phyloP scores from a whole-genome alignment of 2,888 invertebrate genomes.

The Pollenia amentaria region DNA sequence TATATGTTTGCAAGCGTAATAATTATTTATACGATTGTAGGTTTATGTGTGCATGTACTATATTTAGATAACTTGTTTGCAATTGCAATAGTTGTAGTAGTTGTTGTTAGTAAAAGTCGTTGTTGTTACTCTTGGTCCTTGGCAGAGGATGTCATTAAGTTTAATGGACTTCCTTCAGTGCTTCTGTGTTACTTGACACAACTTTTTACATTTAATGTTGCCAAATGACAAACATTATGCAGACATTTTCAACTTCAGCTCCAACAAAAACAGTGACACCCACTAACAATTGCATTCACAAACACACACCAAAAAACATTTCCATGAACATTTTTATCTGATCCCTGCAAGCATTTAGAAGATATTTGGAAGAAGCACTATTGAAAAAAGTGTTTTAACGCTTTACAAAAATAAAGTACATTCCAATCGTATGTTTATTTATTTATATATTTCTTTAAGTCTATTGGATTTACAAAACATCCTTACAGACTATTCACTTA shows the following conservation, averaged over 20 bases:
- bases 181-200: slow-evolving; percentile 66
- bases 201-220: slow-evolving; percentile 74
- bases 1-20: background rate
- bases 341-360: background rate
- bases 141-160: slow-evolving; percentile 77
- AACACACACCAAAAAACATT: slow-evolving; percentile 19
- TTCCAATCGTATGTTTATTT: too few relatives aligned
- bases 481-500: too few relatives aligned
- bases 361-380: too few relatives aligned
- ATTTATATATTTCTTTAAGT: too few relatives aligned
- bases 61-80: slow-evolving; percentile 51
- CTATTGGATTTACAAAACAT: too few relatives aligned
- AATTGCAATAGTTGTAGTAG: slow-evolving; percentile 58
- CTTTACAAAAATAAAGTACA: too few relatives aligned
- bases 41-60: background rate
- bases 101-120: slow-evolving; percentile 43
- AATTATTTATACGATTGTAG: slow-evolving; percentile 20
- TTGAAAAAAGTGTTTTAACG: too few relatives aligned
- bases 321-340: slow-evolving; percentile 27
- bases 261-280: slow-evolving; percentile 46
- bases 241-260: slow-evolving; percentile 70
- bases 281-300: slow-evolving; percentile 31
- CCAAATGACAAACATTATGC: slow-evolving; percentile 74
- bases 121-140: slow-evolving; percentile 57
- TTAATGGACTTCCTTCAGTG: slow-evolving; percentile 76